Conservation (phyloP, 2,888 invertebrate genomes). For the Argyra leucocephala region DNA sequence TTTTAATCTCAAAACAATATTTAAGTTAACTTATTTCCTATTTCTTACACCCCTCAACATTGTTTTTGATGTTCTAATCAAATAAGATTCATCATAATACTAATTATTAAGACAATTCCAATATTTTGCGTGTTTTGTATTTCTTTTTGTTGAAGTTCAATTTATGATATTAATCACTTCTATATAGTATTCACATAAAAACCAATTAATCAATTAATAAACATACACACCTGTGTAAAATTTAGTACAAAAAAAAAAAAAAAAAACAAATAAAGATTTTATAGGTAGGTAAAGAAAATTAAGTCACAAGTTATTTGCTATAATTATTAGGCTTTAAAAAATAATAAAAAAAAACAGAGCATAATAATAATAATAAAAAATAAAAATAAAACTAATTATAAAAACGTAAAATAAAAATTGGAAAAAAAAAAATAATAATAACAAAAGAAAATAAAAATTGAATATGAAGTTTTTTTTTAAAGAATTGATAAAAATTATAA, state of each 20-base stretch:
- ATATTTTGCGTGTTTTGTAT: too few relatives aligned
- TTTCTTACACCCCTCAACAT: too few relatives aligned
- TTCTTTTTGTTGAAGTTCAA: too few relatives aligned
- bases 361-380: neutral
- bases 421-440: neutral
- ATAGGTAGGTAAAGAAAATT: neutral
- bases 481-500: neutral
- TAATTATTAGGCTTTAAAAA: neutral
- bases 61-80: too few relatives aligned
- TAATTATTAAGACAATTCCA: too few relatives aligned
- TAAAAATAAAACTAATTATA: neutral
- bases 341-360: too few relatives aligned
- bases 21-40: too few relatives aligned
- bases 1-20: too few relatives aligned
- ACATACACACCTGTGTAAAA: neutral
- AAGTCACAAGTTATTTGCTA: neutral
- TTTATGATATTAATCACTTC: neutral
- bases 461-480: neutral
- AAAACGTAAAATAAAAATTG: neutral
- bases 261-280: too few relatives aligned
- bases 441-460: neutral
- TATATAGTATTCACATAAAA: neutral
- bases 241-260: too few relatives aligned
- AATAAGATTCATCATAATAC: too few relatives aligned
- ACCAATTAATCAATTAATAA: constrained; percentile 4